phyloP scores from a whole-genome alignment of 2,113 vertebrate genomes.

The Petromus typicus region DNA sequence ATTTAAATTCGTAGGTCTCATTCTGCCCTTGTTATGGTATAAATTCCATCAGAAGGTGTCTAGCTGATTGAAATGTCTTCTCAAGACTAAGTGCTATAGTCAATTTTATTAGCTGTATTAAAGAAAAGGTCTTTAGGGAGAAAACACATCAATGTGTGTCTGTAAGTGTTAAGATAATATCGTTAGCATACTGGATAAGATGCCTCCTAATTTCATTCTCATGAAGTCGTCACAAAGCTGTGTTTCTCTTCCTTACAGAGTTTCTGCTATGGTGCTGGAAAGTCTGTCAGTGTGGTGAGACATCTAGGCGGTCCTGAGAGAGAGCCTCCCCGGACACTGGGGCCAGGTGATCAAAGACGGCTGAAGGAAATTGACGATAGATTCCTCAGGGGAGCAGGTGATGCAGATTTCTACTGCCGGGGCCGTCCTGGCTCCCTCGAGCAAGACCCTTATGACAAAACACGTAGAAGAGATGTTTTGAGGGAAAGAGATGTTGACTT shows the following conservation, averaged over 20 bases:
- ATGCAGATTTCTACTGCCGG: not conserved
- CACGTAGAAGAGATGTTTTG: constrained; percentile 77
- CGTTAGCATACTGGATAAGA: not conserved
- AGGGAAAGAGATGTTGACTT: constrained; percentile 41
- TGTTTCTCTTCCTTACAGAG: constrained; percentile 69
- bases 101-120: not conserved
- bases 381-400: constrained; percentile 40
- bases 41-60: not conserved
- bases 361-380: constrained; percentile 44
- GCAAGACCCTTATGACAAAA: constrained; percentile 65
- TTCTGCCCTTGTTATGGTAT: not conserved
- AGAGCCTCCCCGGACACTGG: constrained; percentile 46
- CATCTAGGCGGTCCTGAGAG: constrained; percentile 71
- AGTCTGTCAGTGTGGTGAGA: constrained; percentile 79
- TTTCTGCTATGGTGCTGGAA: constrained; percentile 87
- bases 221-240: not conserved
- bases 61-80: constrained; percentile 1
- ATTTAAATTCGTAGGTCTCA: constrained; percentile 18
- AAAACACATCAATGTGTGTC: constrained; percentile 14
- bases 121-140: constrained; percentile 11
- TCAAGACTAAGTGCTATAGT: not conserved
- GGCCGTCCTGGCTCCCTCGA: accelerated
- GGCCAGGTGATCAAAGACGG: not conserved
- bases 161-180: not conserved
- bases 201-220: not conserved